A percentile compares a stretch with the other conserved stretches of the same genome.
phyloP scores from a whole-genome alignment of 2,888 invertebrate species.

The Diarsia rubi region DNA sequence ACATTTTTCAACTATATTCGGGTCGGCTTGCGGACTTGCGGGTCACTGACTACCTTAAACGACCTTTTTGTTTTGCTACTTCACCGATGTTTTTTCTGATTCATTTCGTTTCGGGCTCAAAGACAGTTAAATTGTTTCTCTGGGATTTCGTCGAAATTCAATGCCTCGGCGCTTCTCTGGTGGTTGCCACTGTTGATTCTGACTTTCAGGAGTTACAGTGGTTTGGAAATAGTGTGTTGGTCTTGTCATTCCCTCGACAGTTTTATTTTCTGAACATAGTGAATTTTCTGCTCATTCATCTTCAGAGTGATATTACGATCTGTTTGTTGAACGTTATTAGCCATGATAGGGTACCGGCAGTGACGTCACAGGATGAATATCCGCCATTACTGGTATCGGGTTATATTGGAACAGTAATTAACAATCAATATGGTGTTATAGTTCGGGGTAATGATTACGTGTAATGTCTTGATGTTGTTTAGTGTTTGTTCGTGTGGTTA shows the following conservation, averaged over 20 bases:
- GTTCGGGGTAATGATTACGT: background rate
- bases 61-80: too few species aligned
- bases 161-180: too few species aligned
- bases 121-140: too few species aligned
- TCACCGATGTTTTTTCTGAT: too few species aligned
- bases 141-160: too few species aligned
- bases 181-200: too few species aligned
- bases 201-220: too few species aligned
- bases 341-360: constrained; percentile 59
- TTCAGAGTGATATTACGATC: constrained; percentile 44
- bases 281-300: background rate
- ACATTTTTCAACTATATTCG: background rate
- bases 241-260: too few species aligned
- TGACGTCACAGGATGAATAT: constrained; percentile 56
- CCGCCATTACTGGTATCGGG: constrained; percentile 38
- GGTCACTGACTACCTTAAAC: too few species aligned
- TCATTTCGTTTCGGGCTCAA: too few species aligned
- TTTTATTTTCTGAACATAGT: background rate
- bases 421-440: constrained; percentile 33
- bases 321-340: constrained; percentile 63
- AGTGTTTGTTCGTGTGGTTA: background rate
- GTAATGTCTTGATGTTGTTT: background rate
- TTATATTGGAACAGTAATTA: constrained; percentile 55
- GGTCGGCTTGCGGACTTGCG: too few species aligned
- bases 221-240: too few species aligned